Evolutionary conservation across 1,140 invertebrate genomes (phyloP), one percentile per base, ranked within the genome.

Genomic region (Caerostris darwini): DNA sequence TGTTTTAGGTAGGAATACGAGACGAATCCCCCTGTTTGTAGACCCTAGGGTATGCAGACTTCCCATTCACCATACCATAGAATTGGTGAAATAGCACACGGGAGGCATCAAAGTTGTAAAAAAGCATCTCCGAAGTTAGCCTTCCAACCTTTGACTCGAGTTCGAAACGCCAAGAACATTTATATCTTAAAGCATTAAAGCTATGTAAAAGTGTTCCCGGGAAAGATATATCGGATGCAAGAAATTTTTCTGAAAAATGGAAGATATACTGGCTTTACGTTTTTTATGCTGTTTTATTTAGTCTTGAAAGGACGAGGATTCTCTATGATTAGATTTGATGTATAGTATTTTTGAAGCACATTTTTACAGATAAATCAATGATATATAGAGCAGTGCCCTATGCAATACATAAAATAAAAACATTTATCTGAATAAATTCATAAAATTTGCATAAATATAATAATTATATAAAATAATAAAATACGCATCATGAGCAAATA

Each of bases 21-120:
- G 71, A 53, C 71, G 71, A 77, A 34, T 77, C 53, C 71, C 14
- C 8, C 34, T 77, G 50, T 77, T 7, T 6, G 3, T 10, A 3
- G 56, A 83, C 82, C 82, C 82, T n/a, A 57, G 82, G 82, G 82
- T 58, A 77, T 77, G 71, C 53, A 12, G 10, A 53, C 34, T 77
- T 77, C 71, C 10, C 71, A 77, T 77, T 58, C 82, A 83, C 82
- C 17, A 8, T 77, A 34, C 14, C n/a, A 10, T 10, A 57, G 56
- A 83, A 83, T 83, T 83, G 82, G n/a, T 83, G 82, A 83, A 83
- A 83, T 83, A 57, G 82, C 82, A 83, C 82, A 6, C 56, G 5
- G 53, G 82, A 83, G 82, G 57, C 82, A 83, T 83, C 54, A 83
- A 83, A 83, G 82, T 83, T 83, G 82, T 58, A 34, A 83, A 83